Conservation (phyloP, 2,888 invertebrate species). For the Sesia bembeciformis region DNA sequence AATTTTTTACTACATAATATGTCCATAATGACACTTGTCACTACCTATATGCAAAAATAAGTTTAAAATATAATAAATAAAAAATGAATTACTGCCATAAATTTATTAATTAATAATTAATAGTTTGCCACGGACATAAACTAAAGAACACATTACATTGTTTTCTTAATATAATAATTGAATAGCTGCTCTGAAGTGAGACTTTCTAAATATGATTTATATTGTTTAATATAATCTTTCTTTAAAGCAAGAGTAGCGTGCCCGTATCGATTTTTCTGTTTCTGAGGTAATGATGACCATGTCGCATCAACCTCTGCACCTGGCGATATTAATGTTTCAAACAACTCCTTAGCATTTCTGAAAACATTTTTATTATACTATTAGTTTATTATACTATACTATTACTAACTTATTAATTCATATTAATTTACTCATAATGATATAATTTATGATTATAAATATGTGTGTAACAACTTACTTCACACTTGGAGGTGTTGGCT, state of each 20-base stretch:
- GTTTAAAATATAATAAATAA: too few relatives aligned
- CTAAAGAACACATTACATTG: too few relatives aligned
- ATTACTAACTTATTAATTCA: too few relatives aligned
- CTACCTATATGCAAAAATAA: too few relatives aligned
- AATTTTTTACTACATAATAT: too few relatives aligned
- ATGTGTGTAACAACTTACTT: constrained; percentile 19
- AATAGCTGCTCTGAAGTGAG: constrained; percentile 36
- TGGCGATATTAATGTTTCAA: background rate
- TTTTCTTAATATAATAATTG: constrained; percentile 32
- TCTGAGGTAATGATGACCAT: constrained; percentile 26
- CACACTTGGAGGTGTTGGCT: constrained; percentile 18
- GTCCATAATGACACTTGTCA: too few relatives aligned
- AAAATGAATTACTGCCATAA: too few relatives aligned
- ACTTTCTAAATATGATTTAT: constrained; percentile 44
- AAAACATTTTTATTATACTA: too few relatives aligned
- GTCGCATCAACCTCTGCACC: background rate
- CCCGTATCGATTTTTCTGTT: constrained; percentile 32
- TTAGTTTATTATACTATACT: too few relatives aligned
- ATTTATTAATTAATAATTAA: too few relatives aligned
- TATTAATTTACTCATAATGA: too few relatives aligned
- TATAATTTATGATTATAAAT: background rate
- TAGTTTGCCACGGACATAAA: too few relatives aligned
- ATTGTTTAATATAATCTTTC: constrained; percentile 42
- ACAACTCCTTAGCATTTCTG: background rate
- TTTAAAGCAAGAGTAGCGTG: constrained; percentile 36